phyloP scores from a whole-genome alignment of 2,888 invertebrate species.

The Nineta flava region DNA sequence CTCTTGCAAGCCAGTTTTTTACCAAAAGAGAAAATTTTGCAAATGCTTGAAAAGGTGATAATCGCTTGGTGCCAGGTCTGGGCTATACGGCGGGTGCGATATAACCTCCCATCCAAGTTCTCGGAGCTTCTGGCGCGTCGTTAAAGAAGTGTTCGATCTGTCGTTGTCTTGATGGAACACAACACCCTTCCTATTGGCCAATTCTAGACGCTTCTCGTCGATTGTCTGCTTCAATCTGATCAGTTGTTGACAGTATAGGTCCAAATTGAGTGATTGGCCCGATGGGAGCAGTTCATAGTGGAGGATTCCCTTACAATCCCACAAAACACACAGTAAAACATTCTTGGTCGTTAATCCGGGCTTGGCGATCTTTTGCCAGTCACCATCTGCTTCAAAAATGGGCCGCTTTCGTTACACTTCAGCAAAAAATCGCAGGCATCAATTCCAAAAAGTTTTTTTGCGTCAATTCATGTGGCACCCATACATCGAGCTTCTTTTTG shows the following conservation, averaged over 20 bases:
- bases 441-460: too few relatives aligned
- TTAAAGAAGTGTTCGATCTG: slow-evolving; percentile 8
- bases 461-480: too few relatives aligned
- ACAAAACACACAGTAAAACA: slow-evolving; percentile 11
- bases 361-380: slow-evolving; percentile 13
- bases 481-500: too few relatives aligned
- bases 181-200: too few relatives aligned
- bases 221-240: too few relatives aligned
- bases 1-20: slow-evolving; percentile 11
- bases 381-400: slow-evolving; percentile 12
- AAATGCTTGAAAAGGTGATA: slow-evolving; percentile 17
- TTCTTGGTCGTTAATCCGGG: slow-evolving; percentile 11
- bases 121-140: slow-evolving; percentile 14
- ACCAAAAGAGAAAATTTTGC: too few relatives aligned
- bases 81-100: slow-evolving; percentile 15
- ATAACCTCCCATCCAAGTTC: slow-evolving; percentile 14
- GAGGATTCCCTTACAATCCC: too few relatives aligned
- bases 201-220: slow-evolving; percentile 11
- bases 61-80: slow-evolving; percentile 16
- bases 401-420: slow-evolving; percentile 10
- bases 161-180: slow-evolving; percentile 11
- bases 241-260: too few relatives aligned
- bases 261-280: too few relatives aligned
- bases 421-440: background rate
- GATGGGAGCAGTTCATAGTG: slow-evolving; percentile 14